A percentile compares a stretch with the other conserved stretches of the same genome.
Evolutionary conservation across 2,113 vertebrate species (phyloP).

Genomic region (Peromyscus californicus): DNA sequence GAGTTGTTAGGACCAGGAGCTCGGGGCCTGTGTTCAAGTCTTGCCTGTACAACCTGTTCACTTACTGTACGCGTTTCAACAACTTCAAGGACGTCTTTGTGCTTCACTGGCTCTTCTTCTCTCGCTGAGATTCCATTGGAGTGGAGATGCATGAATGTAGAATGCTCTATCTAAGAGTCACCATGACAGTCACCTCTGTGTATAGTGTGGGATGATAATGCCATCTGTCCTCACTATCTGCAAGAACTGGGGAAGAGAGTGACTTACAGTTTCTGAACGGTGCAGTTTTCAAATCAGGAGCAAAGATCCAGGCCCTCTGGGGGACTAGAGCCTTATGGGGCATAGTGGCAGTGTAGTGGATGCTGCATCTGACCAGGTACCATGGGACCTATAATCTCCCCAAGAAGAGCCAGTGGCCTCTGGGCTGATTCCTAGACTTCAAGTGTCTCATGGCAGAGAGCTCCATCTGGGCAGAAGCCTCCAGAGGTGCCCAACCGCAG

Average conservation of each 20-base stretch:
- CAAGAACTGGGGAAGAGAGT: not conserved
- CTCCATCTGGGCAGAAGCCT: not conserved
- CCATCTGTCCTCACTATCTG: not conserved
- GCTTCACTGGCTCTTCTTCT: not conserved
- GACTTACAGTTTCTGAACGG: not conserved
- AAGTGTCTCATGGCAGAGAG: not conserved
- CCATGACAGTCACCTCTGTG: fast-evolving
- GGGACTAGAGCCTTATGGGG: not conserved
- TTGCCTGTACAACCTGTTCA: not conserved
- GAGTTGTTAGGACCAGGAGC: not conserved
- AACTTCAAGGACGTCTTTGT: not conserved
- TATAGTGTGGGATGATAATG: fast-evolving
- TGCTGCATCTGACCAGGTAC: not conserved
- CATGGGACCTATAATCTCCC: not conserved
- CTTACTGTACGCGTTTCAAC: not conserved
- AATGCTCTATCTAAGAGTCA: not conserved
- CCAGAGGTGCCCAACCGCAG: not conserved
- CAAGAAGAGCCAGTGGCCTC: not conserved
- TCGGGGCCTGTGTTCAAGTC: not conserved
- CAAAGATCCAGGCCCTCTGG: not conserved
- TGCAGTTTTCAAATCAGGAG: not conserved
- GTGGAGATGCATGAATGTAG: not conserved
- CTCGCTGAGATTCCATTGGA: not conserved
- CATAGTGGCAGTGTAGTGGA: not conserved
- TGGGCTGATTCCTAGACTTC: not conserved